Conservation (phyloP, 2,797 vertebrate species). For the Microchirus variegatus region DNA sequence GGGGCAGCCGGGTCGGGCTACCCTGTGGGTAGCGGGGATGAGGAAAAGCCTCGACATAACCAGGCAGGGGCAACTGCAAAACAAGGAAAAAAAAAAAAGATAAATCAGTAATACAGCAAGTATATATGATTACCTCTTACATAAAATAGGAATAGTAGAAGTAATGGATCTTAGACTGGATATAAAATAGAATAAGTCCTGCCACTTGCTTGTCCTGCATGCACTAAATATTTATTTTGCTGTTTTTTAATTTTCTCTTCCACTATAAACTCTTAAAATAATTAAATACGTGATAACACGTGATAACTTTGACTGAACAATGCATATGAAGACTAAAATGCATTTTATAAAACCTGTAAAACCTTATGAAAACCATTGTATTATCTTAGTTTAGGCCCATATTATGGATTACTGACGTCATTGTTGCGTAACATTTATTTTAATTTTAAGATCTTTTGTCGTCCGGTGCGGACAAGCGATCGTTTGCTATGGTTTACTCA, state of each 20-base stretch:
- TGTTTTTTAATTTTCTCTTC: slow-evolving; percentile 50
- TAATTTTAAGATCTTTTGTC: no score
- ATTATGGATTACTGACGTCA: no score
- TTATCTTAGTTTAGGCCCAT: no score
- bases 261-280: slow-evolving; percentile 37
- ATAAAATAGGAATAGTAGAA: slow-evolving; percentile 23
- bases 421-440: no score
- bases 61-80: slow-evolving; percentile 91
- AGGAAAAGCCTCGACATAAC: slow-evolving; percentile 96
- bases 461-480: no score
- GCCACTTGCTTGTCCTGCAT: background rate
- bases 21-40: slow-evolving; percentile 91
- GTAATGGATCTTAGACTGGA: background rate
- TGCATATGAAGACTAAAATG: no score
- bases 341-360: no score
- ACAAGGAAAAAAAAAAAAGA: slow-evolving; percentile 12
- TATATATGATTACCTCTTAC: background rate
- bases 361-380: no score
- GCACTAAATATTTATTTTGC: slow-evolving; percentile 28
- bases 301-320: no score
- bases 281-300: slow-evolving; percentile 36
- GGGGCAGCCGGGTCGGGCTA: slow-evolving; percentile 87
- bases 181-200: no score
- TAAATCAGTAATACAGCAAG: slow-evolving; percentile 17
- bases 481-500: no score